These are phyloP conservation scores for Tamias sibiricus DNA, from an alignment of 2,113 vertebrate species.

Conservation along the genomic window DNA sequence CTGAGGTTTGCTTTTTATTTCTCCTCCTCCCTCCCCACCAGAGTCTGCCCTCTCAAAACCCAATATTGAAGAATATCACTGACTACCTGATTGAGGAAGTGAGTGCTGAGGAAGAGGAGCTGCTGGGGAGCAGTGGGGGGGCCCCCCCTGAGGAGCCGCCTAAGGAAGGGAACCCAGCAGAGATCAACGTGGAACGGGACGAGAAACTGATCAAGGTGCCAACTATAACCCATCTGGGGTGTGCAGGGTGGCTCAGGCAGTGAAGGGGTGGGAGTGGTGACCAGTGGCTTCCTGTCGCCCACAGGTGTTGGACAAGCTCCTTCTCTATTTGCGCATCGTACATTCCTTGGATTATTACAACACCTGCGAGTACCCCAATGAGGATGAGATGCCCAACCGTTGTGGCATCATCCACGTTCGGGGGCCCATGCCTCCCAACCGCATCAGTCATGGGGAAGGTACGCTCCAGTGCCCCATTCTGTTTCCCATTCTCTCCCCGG, in stretches of 20 bases:
- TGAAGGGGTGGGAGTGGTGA: not conserved
- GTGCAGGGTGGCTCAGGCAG: fast-evolving
- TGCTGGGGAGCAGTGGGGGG: conserved; percentile 91
- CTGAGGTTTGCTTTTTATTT: not conserved
- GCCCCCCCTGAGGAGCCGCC: conserved; percentile 88
- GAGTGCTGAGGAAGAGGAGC: conserved; percentile 95
- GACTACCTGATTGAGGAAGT: conserved; percentile 98
- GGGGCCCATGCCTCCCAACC: conserved; percentile 94
- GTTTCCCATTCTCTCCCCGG: too few species aligned
- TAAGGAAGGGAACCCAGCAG: conserved; percentile 93
- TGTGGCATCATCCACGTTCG: conserved; percentile 96
- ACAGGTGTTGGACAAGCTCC: conserved; percentile 94
- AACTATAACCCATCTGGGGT: fast-evolving
- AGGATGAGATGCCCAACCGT: conserved; percentile 97
- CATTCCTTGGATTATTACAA: conserved; percentile 97
- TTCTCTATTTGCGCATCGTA: conserved; percentile 94
- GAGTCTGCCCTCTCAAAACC: conserved; percentile 91
- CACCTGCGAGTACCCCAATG: conserved; percentile 95
- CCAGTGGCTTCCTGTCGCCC: not conserved
- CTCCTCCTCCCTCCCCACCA: conserved; percentile 48
- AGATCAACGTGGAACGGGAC: conserved; percentile 94
- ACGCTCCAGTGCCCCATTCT: not conserved
- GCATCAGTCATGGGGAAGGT: conserved; percentile 94
- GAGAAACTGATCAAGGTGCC: conserved; percentile 95
- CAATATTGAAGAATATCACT: conserved; percentile 96